Conservation (phyloP, 1,140 invertebrate genomes). For the Pachyrhynchus sulphureomaculatus region DNA sequence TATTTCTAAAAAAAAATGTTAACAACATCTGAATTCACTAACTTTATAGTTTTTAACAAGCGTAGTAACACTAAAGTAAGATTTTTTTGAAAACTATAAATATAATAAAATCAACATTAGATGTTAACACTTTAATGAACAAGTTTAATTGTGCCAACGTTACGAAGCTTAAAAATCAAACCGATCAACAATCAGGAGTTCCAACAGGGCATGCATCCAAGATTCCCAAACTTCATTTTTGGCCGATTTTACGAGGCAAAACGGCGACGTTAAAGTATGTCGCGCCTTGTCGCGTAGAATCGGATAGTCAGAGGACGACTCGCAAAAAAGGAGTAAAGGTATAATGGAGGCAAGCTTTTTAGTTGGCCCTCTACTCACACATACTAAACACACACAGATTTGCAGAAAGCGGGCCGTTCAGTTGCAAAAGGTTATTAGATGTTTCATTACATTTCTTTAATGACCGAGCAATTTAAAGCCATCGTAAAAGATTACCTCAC, state of each 20-base stretch:
- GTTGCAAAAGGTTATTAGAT: conserved; percentile 1
- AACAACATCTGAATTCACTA: no score
- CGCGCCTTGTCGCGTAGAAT: background rate
- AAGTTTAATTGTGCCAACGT: background rate
- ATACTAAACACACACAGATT: conserved; percentile 9
- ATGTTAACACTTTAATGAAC: no score
- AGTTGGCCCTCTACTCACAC: conserved; percentile 38
- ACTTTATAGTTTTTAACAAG: no score
- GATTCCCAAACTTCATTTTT: background rate
- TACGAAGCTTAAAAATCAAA: background rate
- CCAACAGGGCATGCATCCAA: background rate
- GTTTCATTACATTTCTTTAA: background rate
- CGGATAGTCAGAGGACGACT: background rate
- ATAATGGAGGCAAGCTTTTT: conserved; percentile 13
- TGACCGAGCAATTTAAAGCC: no score
- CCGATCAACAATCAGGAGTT: background rate
- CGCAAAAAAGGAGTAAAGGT: background rate
- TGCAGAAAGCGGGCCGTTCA: background rate
- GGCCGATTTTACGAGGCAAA: background rate
- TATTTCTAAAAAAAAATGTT: no score
- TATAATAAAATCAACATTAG: no score
- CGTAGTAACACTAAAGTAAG: no score
- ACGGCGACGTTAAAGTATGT: background rate
- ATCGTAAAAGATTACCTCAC: conserved; percentile 18
- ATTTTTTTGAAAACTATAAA: no score